These are phyloP conservation scores for Narcine bancroftii DNA, from an alignment of 2,113 vertebrate species.

Conservation along the genomic window DNA sequence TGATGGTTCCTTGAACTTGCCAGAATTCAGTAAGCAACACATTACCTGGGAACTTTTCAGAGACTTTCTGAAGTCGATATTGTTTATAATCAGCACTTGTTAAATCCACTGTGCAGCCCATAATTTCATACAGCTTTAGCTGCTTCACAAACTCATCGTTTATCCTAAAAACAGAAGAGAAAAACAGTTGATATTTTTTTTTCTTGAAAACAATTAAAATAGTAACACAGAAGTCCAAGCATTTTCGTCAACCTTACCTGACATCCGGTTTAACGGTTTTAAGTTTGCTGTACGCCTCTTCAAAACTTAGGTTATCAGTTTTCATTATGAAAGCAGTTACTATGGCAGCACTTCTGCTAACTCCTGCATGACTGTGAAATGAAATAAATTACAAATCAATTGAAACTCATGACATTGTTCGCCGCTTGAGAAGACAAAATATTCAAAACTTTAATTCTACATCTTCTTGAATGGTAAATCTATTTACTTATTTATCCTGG, in stretches of 20 bases:
- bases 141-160: constrained; percentile 79
- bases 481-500: neutral
- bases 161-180: constrained; percentile 57
- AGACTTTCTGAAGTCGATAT: constrained; percentile 72
- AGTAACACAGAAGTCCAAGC: neutral
- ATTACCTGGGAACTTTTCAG: constrained; percentile 71
- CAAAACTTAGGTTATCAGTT: constrained; percentile 57
- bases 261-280: constrained; percentile 63
- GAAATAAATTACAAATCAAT: constrained; percentile 8
- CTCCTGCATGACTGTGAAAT: constrained; percentile 67
- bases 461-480: neutral
- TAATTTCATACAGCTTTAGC: constrained; percentile 70
- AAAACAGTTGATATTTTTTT: neutral
- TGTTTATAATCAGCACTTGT: constrained; percentile 72
- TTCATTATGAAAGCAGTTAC: constrained; percentile 84
- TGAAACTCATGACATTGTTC: too few species aligned
- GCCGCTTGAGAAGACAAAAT: too few species aligned
- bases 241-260: constrained; percentile 57
- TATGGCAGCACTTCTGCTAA: constrained; percentile 80
- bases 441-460: neutral
- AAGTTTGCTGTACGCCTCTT: constrained; percentile 67
- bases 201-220: too few species aligned
- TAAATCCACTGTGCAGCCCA: constrained; percentile 71
- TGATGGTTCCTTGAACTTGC: neutral
- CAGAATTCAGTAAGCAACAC: neutral